Percentiles rank a stretch among this genome's conserved stretches.
Evolutionary conservation across 2,888 invertebrate genomes (phyloP).

Genomic region (Plagiodera versicolora): DNA sequence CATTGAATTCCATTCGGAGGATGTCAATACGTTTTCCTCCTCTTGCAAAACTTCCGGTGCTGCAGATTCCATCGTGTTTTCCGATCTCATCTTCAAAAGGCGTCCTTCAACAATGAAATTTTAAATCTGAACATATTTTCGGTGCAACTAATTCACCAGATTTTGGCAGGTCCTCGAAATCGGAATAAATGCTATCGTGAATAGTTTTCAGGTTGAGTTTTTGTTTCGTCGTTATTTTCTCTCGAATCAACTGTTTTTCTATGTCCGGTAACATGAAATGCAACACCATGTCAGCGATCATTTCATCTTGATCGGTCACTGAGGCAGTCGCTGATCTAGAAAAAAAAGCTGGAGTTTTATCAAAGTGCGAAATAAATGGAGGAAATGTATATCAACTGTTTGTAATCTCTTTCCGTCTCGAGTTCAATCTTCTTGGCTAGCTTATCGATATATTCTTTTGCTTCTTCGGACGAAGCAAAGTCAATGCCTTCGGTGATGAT

Average conservation of each 20-base stretch:
- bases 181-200: conserved; percentile 50
- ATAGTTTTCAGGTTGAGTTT: conserved; percentile 51
- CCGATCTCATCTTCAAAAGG: too few species aligned
- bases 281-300: conserved; percentile 62
- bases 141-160: conserved; percentile 24
- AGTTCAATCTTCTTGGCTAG: conserved; percentile 62
- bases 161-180: conserved; percentile 34
- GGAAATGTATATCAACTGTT: conserved; percentile 17
- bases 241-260: conserved; percentile 53
- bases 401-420: conserved; percentile 51
- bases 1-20: too few species aligned
- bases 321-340: not conserved
- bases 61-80: too few species aligned
- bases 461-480: conserved; percentile 60
- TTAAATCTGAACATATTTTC: too few species aligned
- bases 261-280: conserved; percentile 63
- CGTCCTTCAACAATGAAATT: too few species aligned
- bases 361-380: not conserved
- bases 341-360: too few species aligned
- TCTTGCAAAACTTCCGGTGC: too few species aligned
- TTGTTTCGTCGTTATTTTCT: conserved; percentile 51
- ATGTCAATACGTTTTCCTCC: too few species aligned
- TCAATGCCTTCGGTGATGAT: conserved; percentile 65
- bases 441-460: conserved; percentile 58
- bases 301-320: conserved; percentile 58